Conservation (phyloP, 2,888 invertebrate species). For the Eudasyphora cyanicolor region DNA sequence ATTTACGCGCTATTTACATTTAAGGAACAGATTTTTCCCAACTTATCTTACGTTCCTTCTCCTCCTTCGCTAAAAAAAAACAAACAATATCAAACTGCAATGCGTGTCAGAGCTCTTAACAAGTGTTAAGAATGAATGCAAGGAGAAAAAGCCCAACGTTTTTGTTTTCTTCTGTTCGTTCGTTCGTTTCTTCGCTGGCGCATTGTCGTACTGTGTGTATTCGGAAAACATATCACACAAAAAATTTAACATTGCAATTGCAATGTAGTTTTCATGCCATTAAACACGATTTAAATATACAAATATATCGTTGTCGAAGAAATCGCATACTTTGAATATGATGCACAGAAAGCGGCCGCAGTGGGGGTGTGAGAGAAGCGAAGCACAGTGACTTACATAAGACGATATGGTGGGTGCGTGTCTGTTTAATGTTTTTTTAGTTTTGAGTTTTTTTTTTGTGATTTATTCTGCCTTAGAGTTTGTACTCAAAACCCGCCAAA, state of each 20-base stretch:
- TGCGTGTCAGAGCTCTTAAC: conserved; percentile 65
- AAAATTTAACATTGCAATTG: conserved; percentile 55
- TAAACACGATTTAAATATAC: conserved; percentile 69
- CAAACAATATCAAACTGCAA: conserved; percentile 54
- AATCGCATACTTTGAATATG: conserved; percentile 40
- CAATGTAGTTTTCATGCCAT: conserved; percentile 69
- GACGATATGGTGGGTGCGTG: conserved; percentile 51
- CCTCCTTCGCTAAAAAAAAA: conserved; percentile 45
- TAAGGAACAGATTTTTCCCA: not conserved
- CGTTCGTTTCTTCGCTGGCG: not conserved
- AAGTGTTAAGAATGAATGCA: conserved; percentile 63
- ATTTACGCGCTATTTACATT: too few species aligned
- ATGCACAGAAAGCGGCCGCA: not conserved
- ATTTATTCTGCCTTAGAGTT: conserved; percentile 47
- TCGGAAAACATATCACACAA: not conserved
- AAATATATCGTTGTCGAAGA: conserved; percentile 52
- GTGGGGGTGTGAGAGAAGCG: not conserved
- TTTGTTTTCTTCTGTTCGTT: too few species aligned
- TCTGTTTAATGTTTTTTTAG: conserved; percentile 32
- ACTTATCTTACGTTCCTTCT: conserved; percentile 33
- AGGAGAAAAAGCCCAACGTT: conserved; percentile 50
- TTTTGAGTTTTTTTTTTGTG: conserved; percentile 39
- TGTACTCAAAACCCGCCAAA: not conserved
- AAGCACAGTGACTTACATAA: conserved; percentile 3
- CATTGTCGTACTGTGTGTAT: not conserved